Evolutionary conservation across 2,797 vertebrate genomes (phyloP).

Genomic region (Sylvilagus floridanus): DNA sequence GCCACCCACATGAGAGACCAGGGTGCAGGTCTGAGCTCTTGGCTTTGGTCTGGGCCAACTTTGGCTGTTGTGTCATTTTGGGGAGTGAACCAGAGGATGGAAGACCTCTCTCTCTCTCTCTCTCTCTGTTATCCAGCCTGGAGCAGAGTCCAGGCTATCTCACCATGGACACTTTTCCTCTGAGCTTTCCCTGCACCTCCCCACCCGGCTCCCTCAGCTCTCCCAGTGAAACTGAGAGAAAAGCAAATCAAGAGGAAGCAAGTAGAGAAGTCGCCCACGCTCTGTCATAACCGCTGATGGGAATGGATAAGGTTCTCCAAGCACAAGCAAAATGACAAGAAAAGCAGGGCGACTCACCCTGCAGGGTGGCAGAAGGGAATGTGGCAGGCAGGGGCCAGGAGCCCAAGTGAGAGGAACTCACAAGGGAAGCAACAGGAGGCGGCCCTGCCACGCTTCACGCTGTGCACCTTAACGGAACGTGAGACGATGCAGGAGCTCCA

Average conservation of each 20-base stretch:
- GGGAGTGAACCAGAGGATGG: too few relatives aligned
- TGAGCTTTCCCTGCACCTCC: background rate
- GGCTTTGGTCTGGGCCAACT: too few relatives aligned
- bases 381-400: background rate
- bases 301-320: background rate
- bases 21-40: too few relatives aligned
- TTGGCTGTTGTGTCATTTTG: too few relatives aligned
- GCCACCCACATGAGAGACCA: too few relatives aligned
- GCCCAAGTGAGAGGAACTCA: background rate
- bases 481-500: background rate
- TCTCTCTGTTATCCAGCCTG: too few relatives aligned
- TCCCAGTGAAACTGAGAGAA: background rate
- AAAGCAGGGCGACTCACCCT: too few relatives aligned
- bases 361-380: fast-evolving
- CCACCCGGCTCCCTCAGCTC: background rate
- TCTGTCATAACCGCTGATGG: background rate
- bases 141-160: background rate
- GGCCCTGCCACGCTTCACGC: background rate
- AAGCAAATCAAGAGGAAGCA: background rate
- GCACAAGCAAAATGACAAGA: background rate
- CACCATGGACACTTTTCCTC: background rate
- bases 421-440: background rate
- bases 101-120: too few relatives aligned
- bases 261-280: background rate
- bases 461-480: fast-evolving